Evolutionary conservation across 2,797 vertebrate species (phyloP), one percentile per base, ranked within the genome.

Genomic region (Avahi laniger): DNA sequence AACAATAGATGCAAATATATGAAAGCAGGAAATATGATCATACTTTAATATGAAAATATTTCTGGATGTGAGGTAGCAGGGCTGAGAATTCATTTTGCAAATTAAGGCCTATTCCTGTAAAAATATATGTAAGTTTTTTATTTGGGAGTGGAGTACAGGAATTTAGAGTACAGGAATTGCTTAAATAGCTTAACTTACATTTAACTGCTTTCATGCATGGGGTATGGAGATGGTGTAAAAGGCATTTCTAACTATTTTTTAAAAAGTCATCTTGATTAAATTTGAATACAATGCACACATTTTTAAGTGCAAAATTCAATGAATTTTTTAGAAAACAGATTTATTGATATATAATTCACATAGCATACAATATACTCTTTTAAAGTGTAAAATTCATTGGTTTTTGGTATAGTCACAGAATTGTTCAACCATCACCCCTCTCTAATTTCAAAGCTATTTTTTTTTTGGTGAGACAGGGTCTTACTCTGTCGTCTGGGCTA

Each of bases 31-130:
- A 69, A 13, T 54, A 18, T 1, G 28, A 52, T 52, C 30, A 8
- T 89, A 82, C n/a, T 69, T 91, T 84, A 79, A 69, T 72, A 72
- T 35, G 73, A 76, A 78, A 78, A 69, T 78, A 43, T 78, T 94
- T 93, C 41, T 78, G 28, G n/a, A 26, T 33, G 33, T 84, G 63
- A 73, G 18, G 3, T 85, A 69, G n/a, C 20, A 50, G 33, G 54
- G 22, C 24, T 93, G 59, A 41, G 75, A 82, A 79, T 93, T 43
- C 26, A 22, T 43, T 41, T 80, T 78, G 28, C 72, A 91, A 89
- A 92, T 67, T 94, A 93, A 87, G 38, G 61, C 30, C 7, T 81
- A n/a, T 70, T 81, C 15, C 33, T 78, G 4, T 73, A 63, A 85
- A 72, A 76, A 76, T 43, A 80, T 33, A 12, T 41, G 52, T 24